A percentile compares a stretch with the other conserved stretches of the same genome.
Conservation (phyloP, 1,140 invertebrate genomes). For the Bombus difficillimus region DNA sequence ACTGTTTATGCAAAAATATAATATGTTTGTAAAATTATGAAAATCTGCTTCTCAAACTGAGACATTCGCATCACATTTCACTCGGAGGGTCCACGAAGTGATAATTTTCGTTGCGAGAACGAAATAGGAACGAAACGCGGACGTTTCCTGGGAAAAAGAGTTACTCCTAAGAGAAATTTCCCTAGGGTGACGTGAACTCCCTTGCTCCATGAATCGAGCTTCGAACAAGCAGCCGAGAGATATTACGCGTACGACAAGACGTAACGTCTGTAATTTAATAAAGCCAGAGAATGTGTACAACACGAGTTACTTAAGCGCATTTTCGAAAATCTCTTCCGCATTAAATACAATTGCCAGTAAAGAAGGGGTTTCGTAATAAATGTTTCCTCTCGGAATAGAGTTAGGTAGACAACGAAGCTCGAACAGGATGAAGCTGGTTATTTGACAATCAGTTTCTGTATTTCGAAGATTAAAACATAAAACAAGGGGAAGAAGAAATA, state of each 20-base stretch:
- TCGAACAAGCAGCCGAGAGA: not conserved
- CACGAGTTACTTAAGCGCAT: not conserved
- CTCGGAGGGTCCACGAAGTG: not conserved
- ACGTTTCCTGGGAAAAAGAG: not conserved
- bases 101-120: not conserved
- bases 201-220: not conserved
- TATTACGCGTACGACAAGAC: not conserved
- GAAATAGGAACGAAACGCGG: not conserved
- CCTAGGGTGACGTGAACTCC: not conserved
- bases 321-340: not conserved
- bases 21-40: not conserved
- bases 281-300: too few species aligned
- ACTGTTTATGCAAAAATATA: not conserved
- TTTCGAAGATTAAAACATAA: not conserved
- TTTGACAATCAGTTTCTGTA: not conserved
- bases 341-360: not conserved
- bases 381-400: not conserved
- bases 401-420: not conserved
- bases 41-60: not conserved
- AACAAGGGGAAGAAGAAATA: not conserved
- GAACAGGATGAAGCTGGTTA: not conserved
- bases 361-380: not conserved
- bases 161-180: constrained; percentile 8
- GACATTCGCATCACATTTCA: not conserved
- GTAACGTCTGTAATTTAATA: not conserved